phyloP scores from a whole-genome alignment of 2,888 invertebrate genomes.

The Cabera pusaria region DNA sequence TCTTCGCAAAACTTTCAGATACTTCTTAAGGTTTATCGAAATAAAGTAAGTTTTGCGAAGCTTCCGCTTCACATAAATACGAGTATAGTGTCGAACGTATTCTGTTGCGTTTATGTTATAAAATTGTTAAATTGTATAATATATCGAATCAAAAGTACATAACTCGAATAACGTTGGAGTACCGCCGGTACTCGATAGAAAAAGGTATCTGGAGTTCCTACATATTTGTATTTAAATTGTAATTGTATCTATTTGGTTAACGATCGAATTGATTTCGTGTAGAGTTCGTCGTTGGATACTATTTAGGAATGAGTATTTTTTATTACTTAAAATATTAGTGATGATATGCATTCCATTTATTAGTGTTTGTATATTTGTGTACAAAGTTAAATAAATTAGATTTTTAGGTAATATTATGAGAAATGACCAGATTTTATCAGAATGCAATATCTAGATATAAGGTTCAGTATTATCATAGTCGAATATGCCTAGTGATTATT shows the following conservation, averaged over 20 bases:
- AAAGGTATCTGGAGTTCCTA: conserved; percentile 77
- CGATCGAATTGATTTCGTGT: conserved; percentile 21
- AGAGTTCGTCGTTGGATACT: conserved; percentile 13
- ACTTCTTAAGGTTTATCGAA: neutral
- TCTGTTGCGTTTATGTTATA: conserved; percentile 31
- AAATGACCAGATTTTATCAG: conserved; percentile 81
- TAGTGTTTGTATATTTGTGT: conserved; percentile 69
- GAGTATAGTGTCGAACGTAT: conserved; percentile 19
- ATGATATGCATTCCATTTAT: conserved; percentile 60
- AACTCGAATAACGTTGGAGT: conserved; percentile 59
- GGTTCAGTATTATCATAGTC: conserved; percentile 79
- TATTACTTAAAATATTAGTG: conserved; percentile 34
- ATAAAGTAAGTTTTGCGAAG: conserved; percentile 1
- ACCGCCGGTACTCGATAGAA: conserved; percentile 44
- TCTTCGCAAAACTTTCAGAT: conserved; percentile 5
- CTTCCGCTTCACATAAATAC: conserved; percentile 24
- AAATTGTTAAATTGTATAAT: conserved; percentile 37
- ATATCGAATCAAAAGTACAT: conserved; percentile 30
- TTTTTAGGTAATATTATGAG: conserved; percentile 63
- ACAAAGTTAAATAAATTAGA: conserved; percentile 57
- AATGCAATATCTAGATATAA: conserved; percentile 81
- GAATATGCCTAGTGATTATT: conserved; percentile 67
- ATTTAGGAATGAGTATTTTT: conserved; percentile 4
- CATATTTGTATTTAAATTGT: conserved; percentile 55
- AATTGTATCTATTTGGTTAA: conserved; percentile 24